Base-by-base conservation (phyloP, 2,113 vertebrate genomes). In the Tyrannus savana region DNA sequence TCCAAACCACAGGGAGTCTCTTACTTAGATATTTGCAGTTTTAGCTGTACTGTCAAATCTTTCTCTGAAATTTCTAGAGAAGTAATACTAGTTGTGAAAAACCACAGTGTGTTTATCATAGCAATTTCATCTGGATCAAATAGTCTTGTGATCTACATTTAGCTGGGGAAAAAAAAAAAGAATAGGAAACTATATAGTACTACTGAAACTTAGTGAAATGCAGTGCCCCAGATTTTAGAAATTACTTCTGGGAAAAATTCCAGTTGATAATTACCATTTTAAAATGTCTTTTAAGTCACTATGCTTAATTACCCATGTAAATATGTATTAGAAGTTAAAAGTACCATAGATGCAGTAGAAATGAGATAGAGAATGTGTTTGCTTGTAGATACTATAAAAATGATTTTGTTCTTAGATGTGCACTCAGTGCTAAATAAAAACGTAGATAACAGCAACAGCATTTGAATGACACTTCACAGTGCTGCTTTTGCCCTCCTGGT, bases 261-360 rank as follows among this genome's bases (percentile, higher is more conserved):
- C 69, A 88, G 87, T 62, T 81, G 81, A 95, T 97, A 95, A 97
- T 97, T 97, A 95, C 82, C 47, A 69, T 52, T 86, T 69, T 2
- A 73, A 95, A 86, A 69, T 47, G 37, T 88, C n/a, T 90, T 92
- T 86, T 86, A 83, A 77, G 63, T 31, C 18, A 21, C 73, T 59
- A 58, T 80, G 93, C 82, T 76, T 97, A 96, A 97, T 97, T 97
- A 94, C 56, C 91, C 62, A 87, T 93, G 96, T 87, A 97, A 97
- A 97, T 96, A 96, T 80, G 72, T 93, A 49, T 95, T 93, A 68
- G 90, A 84, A 90, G 49, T 91, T 93, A 42, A 81, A 96, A 97
- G 68, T 88, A 55, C 63, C 60, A 14, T 63, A 59, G 64, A 81
- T 72, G 30, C 27, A 84, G 58, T 85, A 81, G 85, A 91, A 91